phyloP scores from a whole-genome alignment of 2,888 invertebrate genomes.

The Boloria selene region DNA sequence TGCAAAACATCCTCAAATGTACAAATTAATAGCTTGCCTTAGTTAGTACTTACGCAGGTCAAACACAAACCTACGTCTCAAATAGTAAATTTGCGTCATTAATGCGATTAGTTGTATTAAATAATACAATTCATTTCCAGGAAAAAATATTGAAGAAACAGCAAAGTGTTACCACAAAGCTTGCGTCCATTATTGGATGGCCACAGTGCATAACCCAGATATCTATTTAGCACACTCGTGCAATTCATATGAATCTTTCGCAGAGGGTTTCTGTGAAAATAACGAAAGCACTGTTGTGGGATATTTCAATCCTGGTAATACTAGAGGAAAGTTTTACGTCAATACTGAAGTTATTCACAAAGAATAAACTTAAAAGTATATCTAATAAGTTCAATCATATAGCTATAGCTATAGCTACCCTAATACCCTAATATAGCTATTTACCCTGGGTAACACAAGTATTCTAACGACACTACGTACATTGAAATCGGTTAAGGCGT shows the following conservation, averaged over 20 bases:
- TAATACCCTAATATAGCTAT: too few relatives aligned
- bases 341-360: conserved; percentile 27
- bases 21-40: too few relatives aligned
- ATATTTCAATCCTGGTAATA: conserved; percentile 35
- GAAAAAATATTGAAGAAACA: conserved; percentile 31
- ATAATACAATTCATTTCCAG: conserved; percentile 10
- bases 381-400: too few relatives aligned
- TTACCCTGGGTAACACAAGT: too few relatives aligned
- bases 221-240: conserved; percentile 36
- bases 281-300: conserved; percentile 35
- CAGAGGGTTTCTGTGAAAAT: conserved; percentile 6
- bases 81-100: conserved; percentile 1
- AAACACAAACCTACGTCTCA: neutral
- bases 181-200: conserved; percentile 39
- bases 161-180: conserved; percentile 42
- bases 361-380: neutral
- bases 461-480: too few relatives aligned
- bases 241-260: conserved; percentile 18
- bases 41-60: too few relatives aligned
- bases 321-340: conserved; percentile 38
- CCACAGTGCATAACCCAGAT: conserved; percentile 28
- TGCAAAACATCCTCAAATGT: conserved; percentile 4
- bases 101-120: neutral
- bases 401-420: too few relatives aligned
- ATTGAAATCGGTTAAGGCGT: too few relatives aligned